Percentiles rank a stretch among this genome's conserved stretches.
Conservation (phyloP, 2,888 invertebrate species). For the Pelosia muscerda region DNA sequence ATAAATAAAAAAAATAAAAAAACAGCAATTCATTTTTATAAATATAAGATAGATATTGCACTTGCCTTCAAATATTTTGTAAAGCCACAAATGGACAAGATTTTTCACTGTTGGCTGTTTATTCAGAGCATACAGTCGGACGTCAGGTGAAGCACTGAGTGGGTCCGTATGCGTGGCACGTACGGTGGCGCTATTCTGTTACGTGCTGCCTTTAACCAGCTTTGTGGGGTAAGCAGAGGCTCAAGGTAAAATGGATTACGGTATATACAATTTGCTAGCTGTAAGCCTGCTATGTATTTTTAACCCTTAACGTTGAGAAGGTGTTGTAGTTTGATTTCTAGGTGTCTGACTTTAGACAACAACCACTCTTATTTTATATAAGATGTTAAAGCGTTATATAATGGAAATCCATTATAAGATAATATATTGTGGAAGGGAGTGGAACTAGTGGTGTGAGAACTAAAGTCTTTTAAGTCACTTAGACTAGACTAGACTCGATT, state of each 20-base stretch:
- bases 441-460: too few relatives aligned
- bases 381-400: too few relatives aligned
- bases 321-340: not conserved
- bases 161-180: slow-evolving; percentile 11
- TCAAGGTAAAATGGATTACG: not conserved
- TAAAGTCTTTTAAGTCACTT: too few relatives aligned
- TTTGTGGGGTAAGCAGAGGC: slow-evolving; percentile 12
- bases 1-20: too few relatives aligned
- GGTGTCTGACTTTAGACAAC: too few relatives aligned
- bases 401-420: too few relatives aligned
- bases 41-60: too few relatives aligned
- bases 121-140: slow-evolving; percentile 12
- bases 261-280: not conserved
- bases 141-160: slow-evolving; percentile 12
- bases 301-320: not conserved
- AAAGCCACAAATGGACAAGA: slow-evolving; percentile 4
- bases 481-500: too few relatives aligned
- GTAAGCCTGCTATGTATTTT: not conserved
- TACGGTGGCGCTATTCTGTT: slow-evolving; percentile 13
- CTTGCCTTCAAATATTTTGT: not conserved
- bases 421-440: too few relatives aligned
- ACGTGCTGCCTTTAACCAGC: slow-evolving; percentile 7
- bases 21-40: too few relatives aligned
- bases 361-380: too few relatives aligned
- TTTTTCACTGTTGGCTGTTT: slow-evolving; percentile 13